These are phyloP conservation scores for Festucalex cinctus DNA, from an alignment of 2,113 vertebrate species.

Conservation along the genomic window DNA sequence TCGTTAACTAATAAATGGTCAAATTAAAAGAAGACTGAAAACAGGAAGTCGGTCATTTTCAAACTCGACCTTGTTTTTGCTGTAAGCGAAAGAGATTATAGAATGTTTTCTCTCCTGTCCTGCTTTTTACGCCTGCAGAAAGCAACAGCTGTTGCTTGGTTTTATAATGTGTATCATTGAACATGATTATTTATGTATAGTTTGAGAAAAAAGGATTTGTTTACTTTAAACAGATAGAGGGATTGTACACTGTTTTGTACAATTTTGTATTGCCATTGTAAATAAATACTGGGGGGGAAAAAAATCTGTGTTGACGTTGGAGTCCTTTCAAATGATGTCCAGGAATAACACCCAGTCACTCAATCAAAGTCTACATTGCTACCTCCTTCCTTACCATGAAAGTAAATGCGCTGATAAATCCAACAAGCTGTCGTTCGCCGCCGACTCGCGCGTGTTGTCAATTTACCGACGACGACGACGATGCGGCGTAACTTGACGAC, in stretches of 20 bases:
- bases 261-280: constrained; percentile 1
- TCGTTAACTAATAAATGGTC: too few relatives aligned
- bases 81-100: too few relatives aligned
- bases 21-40: background rate
- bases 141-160: too few relatives aligned
- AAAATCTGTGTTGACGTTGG: constrained; percentile 13
- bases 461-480: constrained; percentile 38
- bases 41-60: background rate
- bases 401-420: constrained; percentile 39
- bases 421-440: constrained; percentile 35
- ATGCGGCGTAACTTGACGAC: constrained; percentile 34
- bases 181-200: too few relatives aligned
- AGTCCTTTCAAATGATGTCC: constrained; percentile 32
- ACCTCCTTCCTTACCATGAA: constrained; percentile 32
- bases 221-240: too few relatives aligned
- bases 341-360: constrained; percentile 23
- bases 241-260: too few relatives aligned
- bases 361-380: constrained; percentile 25
- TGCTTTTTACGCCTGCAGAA: too few relatives aligned
- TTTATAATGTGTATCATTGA: too few relatives aligned
- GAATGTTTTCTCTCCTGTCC: too few relatives aligned
- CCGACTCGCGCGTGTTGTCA: constrained; percentile 24
- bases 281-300: background rate
- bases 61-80: too few relatives aligned
- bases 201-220: too few relatives aligned